phyloP scores from a whole-genome alignment of 1,140 invertebrate genomes.

The Druon quercuslanigerum region DNA sequence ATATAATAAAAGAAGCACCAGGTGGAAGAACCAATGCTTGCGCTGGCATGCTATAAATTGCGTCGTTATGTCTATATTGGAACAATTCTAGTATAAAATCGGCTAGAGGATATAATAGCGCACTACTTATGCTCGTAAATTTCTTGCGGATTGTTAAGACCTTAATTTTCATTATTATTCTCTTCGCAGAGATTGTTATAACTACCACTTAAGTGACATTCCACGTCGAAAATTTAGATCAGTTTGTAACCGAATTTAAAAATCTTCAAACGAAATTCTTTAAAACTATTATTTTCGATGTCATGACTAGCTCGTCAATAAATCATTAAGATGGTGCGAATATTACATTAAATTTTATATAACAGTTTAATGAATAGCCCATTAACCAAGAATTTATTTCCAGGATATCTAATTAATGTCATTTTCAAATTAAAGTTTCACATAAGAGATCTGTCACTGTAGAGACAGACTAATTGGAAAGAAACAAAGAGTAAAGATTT shows the following conservation, averaged over 20 bases:
- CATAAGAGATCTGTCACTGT: too few relatives aligned
- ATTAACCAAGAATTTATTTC: too few relatives aligned
- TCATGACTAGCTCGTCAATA: too few relatives aligned
- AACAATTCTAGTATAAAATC: constrained; percentile 52
- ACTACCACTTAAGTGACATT: background rate
- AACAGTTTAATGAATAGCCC: too few relatives aligned
- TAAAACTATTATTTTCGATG: background rate
- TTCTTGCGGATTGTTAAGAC: constrained; percentile 50
- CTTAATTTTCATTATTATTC: constrained; percentile 62
- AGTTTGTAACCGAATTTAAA: background rate
- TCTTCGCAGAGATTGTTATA: constrained; percentile 39
- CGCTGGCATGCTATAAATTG: constrained; percentile 60
- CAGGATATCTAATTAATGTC: too few relatives aligned
- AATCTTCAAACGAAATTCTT: background rate
- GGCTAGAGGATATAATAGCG: constrained; percentile 65
- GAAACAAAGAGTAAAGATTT: too few relatives aligned
- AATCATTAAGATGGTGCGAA: too few relatives aligned
- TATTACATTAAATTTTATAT: too few relatives aligned
- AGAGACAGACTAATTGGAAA: too few relatives aligned
- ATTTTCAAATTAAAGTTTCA: too few relatives aligned
- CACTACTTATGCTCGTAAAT: constrained; percentile 63
- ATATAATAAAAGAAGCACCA: constrained; percentile 49
- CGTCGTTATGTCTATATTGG: constrained; percentile 55
- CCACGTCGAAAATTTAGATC: background rate
- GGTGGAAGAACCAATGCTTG: constrained; percentile 52